Base-by-base conservation (phyloP, 2,113 vertebrate species). In the Lycaon pictus region DNA sequence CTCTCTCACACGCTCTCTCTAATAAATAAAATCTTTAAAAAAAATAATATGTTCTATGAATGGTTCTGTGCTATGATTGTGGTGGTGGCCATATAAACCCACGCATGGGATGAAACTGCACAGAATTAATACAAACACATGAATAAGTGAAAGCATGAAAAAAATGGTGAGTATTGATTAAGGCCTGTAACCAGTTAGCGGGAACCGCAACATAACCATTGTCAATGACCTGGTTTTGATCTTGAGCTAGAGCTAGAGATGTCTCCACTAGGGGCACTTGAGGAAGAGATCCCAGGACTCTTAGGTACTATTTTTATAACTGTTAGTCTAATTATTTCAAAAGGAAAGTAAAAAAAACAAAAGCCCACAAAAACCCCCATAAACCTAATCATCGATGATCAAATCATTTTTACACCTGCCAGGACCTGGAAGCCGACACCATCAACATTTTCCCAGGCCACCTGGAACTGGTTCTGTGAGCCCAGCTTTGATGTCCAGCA, bases 311-410 rank as follows among this genome's bases (percentile, higher is more conserved):
- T 84, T 85, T 84, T 69, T 85, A 8, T 20, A 89, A 85, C 27
- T 72, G 20, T 48, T 72, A 86, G 23, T 71, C 60, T 29, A 67
- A 91, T 83, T 95, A 55, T 95, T 92, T 79, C 63, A 74, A 86
- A 67, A 80, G 56, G 63, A 71, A 89, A 74, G 35, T 58, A 87
- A 69, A 79, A 74, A 74, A 79, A 80, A 60, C 19, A 77, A 27
- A 74, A 23, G 27, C 15, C 19, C 37, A 29, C 72, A 23, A n/a
- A 71, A 56, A 25, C 11, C 7, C 74, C 43, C 43, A 82, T 25
- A 84, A 76, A 53, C 37, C n/a, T 53, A 87, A 74, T 23, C 27
- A 48, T 53, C 19, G 69, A 32, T 0, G 17, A 62, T 60, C 43
- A 83, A 11, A 53, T 62, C 37, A 90, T 62, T 56, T 87, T 77